Base-by-base conservation (phyloP, 2,888 invertebrate species). In the Hoplodrina ambigua region DNA sequence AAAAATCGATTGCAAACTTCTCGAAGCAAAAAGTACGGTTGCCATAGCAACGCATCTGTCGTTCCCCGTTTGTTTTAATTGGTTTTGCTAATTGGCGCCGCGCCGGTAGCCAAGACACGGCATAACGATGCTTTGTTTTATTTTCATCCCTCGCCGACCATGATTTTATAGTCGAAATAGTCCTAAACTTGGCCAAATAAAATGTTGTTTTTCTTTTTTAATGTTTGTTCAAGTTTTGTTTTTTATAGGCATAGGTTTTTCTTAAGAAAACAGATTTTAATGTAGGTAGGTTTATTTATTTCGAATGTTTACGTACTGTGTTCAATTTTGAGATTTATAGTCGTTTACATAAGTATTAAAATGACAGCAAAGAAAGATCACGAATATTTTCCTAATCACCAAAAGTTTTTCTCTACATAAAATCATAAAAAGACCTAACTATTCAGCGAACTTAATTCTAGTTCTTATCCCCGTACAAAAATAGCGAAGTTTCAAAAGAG, bases 31-130 rank as follows among this genome's bases (percentile, higher is more conserved):
- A 63, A 71, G 17, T 37, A 8, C 13, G 57, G 68, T 79, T 60
- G 56, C 75, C 30, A 75, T 71, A 19, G 80, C 65, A 66, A 79
- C 72, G 65, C 71, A 49, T 79, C 79, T 68, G 69, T 64, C 64
- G 61, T 30, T 65, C 58, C 44, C 56, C 46, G 70, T 69, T 79
- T 76, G 66, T 75, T 85, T 85, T 86, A 86, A 86, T 86, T 86
- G 86, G 80, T 80, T 82, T 70, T 75, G 72, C 80, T 86, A 84
- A 86, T 86, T 86, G 86, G 77, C 71, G 65, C 69, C 76, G 77
- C 71, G 65, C 69, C 76, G 69, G 64, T 72, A 67, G 72, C 75
- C 68, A 68, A 80, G 80, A 78, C 78, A 69, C 63, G 68, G 76
- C 71, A 72, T 79, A 74, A 72, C 70, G 50, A 69, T 72, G 58